Evolutionary conservation across 1,140 invertebrate species (phyloP).

Genomic region (Brachionus asplanchnoidis): DNA sequence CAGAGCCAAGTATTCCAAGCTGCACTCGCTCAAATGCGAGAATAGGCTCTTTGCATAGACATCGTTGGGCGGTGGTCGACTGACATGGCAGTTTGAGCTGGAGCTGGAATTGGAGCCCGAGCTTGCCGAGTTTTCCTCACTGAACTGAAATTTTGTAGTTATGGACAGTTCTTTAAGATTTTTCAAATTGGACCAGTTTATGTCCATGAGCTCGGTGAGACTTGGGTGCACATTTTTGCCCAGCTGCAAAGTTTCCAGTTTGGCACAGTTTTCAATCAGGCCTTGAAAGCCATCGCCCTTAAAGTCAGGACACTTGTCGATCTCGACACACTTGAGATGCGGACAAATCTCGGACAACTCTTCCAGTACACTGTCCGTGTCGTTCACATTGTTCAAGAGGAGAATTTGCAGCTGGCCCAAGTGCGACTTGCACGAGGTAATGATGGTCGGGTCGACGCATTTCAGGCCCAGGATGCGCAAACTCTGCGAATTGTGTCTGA

Average conservation of each 20-base stretch:
- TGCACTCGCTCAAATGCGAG: neutral
- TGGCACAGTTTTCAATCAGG: neutral
- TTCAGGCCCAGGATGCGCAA: conserved; percentile 24
- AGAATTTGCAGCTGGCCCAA: neutral
- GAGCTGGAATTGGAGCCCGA: neutral
- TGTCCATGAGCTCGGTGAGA: neutral
- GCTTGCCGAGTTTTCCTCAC: neutral
- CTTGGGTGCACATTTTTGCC: conserved; percentile 32
- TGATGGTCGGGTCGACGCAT: conserved; percentile 41
- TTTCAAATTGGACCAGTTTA: conserved; percentile 20
- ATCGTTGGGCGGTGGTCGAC: neutral
- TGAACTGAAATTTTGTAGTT: conserved; percentile 10
- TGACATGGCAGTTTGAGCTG: neutral
- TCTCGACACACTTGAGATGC: conserved; percentile 18
- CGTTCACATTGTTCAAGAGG: conserved; percentile 32
- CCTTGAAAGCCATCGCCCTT: conserved; percentile 5
- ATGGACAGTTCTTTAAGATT: conserved; percentile 1
- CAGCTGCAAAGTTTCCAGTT: conserved; percentile 34
- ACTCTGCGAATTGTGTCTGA: neutral
- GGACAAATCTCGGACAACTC: neutral
- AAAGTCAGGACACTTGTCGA: conserved; percentile 29
- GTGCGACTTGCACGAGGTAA: neutral
- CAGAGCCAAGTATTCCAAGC: conserved; percentile 18
- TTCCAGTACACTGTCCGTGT: conserved; percentile 29
- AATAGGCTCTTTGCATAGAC: conserved; percentile 27